Percentiles rank a stretch among this genome's conserved stretches.
Evolutionary conservation across 2,888 invertebrate species (phyloP).

Genomic region (Cistogaster globosa): DNA sequence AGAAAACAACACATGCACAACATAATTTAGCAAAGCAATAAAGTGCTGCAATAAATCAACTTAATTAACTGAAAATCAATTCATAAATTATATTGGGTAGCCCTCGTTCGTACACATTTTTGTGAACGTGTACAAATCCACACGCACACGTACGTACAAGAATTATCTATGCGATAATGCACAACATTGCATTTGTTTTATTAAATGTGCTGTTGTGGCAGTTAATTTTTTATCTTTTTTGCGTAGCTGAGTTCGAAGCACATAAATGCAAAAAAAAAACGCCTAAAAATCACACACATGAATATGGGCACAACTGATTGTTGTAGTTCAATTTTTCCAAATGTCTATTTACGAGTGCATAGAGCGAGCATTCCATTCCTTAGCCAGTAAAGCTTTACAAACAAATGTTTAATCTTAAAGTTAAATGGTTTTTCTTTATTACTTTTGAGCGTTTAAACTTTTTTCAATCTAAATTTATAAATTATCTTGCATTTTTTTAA

Average conservation of each 20-base stretch:
- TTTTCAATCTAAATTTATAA: slow-evolving; percentile 37
- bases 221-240: slow-evolving; percentile 25
- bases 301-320: slow-evolving; percentile 55
- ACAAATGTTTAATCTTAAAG: slow-evolving; percentile 66
- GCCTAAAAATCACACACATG: slow-evolving; percentile 51
- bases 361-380: background rate
- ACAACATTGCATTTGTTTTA: slow-evolving; percentile 37
- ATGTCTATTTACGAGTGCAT: slow-evolving; percentile 34
- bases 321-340: slow-evolving; percentile 49
- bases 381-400: slow-evolving; percentile 44
- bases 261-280: background rate
- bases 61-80: slow-evolving; percentile 81
- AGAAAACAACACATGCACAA: slow-evolving; percentile 75
- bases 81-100: slow-evolving; percentile 77
- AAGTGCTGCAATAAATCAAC: slow-evolving; percentile 80
- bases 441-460: slow-evolving; percentile 4
- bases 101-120: slow-evolving; percentile 56
- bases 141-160: slow-evolving; percentile 32
- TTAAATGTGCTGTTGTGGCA: slow-evolving; percentile 28
- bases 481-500: slow-evolving; percentile 33
- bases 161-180: slow-evolving; percentile 62
- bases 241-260: slow-evolving; percentile 21
- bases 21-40: slow-evolving; percentile 78
- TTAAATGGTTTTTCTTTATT: slow-evolving; percentile 58
- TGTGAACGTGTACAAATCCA: slow-evolving; percentile 34